phyloP scores from a whole-genome alignment of 2,113 vertebrate species.

The Nesogale talazaci region DNA sequence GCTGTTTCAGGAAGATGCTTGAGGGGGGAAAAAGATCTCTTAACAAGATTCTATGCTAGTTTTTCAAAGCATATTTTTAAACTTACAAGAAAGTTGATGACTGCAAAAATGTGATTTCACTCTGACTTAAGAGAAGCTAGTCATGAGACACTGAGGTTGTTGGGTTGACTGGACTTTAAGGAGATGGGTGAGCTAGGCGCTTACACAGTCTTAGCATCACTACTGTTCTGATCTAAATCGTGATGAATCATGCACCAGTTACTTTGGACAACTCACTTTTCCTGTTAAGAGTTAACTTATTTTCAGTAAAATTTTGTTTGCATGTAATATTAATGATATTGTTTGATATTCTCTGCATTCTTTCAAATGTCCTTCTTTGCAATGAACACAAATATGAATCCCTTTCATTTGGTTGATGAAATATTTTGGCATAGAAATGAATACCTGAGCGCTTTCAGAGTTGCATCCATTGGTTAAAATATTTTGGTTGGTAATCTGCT shows the following conservation, averaged over 20 bases:
- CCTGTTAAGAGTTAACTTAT: background rate
- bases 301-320: too few species aligned
- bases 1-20: conserved; percentile 78
- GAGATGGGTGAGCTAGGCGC: fast-evolving
- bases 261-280: background rate
- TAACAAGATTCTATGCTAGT: conserved; percentile 75
- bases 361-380: too few species aligned
- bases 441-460: too few species aligned
- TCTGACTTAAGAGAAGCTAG: background rate
- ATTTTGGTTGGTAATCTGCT: too few species aligned
- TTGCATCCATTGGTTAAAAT: too few species aligned
- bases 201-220: fast-evolving
- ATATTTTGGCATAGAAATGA: too few species aligned
- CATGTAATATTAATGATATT: too few species aligned
- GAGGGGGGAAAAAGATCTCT: conserved; percentile 68
- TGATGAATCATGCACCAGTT: background rate
- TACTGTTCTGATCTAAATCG: background rate
- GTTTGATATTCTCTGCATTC: too few species aligned
- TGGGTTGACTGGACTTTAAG: background rate
- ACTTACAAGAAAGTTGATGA: conserved; percentile 69
- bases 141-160: fast-evolving
- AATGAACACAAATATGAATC: too few species aligned
- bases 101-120: background rate
- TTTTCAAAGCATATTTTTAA: conserved; percentile 80
- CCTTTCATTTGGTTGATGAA: too few species aligned